Evolutionary conservation across 2,888 invertebrate species (phyloP).

Genomic region (Lasioglossum figueresi): DNA sequence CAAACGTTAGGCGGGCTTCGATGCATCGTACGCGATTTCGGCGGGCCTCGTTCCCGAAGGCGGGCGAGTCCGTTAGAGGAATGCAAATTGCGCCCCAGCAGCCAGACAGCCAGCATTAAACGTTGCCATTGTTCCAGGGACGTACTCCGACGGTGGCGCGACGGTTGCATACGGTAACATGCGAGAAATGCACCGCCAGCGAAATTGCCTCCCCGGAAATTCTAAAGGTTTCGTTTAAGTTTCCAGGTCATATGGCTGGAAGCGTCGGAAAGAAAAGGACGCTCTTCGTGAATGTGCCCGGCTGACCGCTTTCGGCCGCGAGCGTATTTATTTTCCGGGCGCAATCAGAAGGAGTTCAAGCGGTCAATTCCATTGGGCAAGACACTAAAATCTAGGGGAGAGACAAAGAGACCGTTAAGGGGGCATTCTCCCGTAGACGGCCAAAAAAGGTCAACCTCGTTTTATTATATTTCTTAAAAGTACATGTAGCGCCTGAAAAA

Average conservation of each 20-base stretch:
- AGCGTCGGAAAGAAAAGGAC: slow-evolving; percentile 34
- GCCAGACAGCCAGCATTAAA: slow-evolving; percentile 67
- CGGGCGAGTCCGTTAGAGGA: slow-evolving; percentile 51
- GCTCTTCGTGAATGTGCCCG: slow-evolving; percentile 30
- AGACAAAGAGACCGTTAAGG: not conserved
- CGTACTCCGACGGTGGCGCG: slow-evolving; percentile 24
- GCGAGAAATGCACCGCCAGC: slow-evolving; percentile 51
- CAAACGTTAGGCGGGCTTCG: slow-evolving; percentile 49
- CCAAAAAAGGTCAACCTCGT: not conserved
- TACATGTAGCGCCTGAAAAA: not conserved
- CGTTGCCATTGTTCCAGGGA: slow-evolving; percentile 54
- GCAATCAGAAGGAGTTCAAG: slow-evolving; percentile 46
- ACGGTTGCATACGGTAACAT: slow-evolving; percentile 42
- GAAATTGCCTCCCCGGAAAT: slow-evolving; percentile 69
- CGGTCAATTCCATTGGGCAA: not conserved
- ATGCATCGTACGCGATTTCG: slow-evolving; percentile 52
- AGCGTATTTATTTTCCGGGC: slow-evolving; percentile 51
- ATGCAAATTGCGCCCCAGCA: slow-evolving; percentile 71
- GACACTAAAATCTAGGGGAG: not conserved
- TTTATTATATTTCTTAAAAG: not conserved
- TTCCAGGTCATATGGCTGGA: slow-evolving; percentile 73
- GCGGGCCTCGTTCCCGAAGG: slow-evolving; percentile 38
- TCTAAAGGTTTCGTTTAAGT: slow-evolving; percentile 76
- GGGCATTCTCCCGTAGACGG: not conserved
- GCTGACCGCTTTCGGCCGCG: slow-evolving; percentile 45